phyloP scores from a whole-genome alignment of 2,888 invertebrate species.

The Leptarthrus brevirostris region DNA sequence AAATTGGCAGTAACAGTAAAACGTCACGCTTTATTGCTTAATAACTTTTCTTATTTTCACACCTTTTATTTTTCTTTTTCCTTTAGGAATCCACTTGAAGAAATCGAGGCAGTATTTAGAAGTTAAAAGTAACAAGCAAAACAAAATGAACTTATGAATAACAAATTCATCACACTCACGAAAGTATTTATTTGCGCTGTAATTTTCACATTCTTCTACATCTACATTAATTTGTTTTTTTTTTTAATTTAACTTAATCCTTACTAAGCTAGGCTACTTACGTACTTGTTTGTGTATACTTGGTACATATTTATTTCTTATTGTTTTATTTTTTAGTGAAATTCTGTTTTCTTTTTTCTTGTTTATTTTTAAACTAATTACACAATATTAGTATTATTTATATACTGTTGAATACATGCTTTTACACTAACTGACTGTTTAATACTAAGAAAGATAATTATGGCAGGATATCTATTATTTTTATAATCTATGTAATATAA shows the following conservation, averaged over 20 bases:
- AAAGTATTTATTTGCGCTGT: conserved; percentile 47
- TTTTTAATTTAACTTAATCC: conserved; percentile 1
- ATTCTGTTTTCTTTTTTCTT: neutral
- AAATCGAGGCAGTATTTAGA: conserved; percentile 68
- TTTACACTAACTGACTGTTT: too few species aligned
- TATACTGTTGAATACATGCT: too few species aligned
- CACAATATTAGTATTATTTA: too few species aligned
- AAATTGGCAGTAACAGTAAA: conserved; percentile 29
- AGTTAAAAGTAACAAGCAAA: conserved; percentile 59
- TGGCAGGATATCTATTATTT: too few species aligned
- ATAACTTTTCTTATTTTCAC: conserved; percentile 48
- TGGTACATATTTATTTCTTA: neutral
- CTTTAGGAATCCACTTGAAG: conserved; percentile 67
- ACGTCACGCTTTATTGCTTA: conserved; percentile 34
- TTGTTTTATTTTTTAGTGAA: conserved; percentile 3
- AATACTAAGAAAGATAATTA: too few species aligned
- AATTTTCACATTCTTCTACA: conserved; percentile 13
- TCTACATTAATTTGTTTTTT: too few species aligned
- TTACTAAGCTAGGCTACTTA: neutral
- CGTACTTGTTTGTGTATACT: neutral
- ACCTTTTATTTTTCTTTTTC: conserved; percentile 56
- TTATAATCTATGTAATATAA: too few species aligned
- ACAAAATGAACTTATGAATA: neutral
- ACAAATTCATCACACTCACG: conserved; percentile 29
- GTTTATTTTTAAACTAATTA: conserved; percentile 1